These are phyloP conservation scores for Marasmarcha lunaedactyla DNA, from an alignment of 2,888 invertebrate species.

Conservation along the genomic window DNA sequence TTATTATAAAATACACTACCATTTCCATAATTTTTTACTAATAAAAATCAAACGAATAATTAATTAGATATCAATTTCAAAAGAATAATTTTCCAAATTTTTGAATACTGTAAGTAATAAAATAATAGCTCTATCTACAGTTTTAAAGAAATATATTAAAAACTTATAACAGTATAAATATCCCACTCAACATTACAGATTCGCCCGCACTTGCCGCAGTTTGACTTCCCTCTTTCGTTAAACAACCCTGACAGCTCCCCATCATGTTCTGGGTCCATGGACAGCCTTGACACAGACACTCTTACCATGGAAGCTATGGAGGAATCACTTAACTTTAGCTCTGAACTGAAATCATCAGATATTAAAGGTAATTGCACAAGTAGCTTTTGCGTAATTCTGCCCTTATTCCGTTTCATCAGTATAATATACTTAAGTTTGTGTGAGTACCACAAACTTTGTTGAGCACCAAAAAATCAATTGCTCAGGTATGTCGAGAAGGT, in stretches of 20 bases:
- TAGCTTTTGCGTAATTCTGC: not conserved
- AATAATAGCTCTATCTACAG: too few species aligned
- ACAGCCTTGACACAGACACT: conserved; percentile 53
- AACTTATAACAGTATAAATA: not conserved
- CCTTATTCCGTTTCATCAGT: not conserved
- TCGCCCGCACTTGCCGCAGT: conserved; percentile 75
- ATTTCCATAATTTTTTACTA: too few species aligned
- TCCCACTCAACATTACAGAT: conserved; percentile 51
- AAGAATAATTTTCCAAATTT: too few species aligned
- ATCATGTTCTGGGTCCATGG: conserved; percentile 56
- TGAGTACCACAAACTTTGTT: too few species aligned
- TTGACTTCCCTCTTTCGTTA: conserved; percentile 70
- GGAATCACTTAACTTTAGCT: conserved; percentile 46
- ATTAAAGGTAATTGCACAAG: conserved; percentile 62
- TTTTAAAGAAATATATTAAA: not conserved
- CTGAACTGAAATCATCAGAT: conserved; percentile 51
- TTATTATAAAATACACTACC: too few species aligned
- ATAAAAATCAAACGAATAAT: too few species aligned
- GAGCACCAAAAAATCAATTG: too few species aligned
- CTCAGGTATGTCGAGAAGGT: too few species aligned
- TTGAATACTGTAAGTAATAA: too few species aligned
- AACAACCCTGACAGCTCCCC: conserved; percentile 55
- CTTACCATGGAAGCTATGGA: conserved; percentile 59
- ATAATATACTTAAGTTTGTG: too few species aligned
- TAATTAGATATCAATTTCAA: not conserved